Conservation (phyloP, 1,140 invertebrate genomes). For the Periplaneta americana region DNA sequence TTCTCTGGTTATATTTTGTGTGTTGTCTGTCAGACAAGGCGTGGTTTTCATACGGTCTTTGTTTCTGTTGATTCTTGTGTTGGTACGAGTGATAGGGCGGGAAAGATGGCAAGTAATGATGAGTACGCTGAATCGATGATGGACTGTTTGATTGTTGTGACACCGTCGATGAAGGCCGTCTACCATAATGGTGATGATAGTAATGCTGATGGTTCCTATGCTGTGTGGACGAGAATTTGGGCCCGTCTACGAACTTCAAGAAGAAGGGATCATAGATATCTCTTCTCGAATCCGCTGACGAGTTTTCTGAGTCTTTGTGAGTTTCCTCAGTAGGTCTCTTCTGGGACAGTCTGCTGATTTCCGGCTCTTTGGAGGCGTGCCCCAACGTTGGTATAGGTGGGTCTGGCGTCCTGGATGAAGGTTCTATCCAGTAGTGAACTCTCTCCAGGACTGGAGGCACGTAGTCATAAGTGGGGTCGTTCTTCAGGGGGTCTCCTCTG, state of each 20-base stretch:
- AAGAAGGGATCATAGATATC: slow-evolving; percentile 39
- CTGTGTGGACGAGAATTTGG: slow-evolving; percentile 34
- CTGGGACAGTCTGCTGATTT: neutral
- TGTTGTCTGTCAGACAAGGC: neutral
- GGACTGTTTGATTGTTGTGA: slow-evolving; percentile 26
- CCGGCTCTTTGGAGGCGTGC: neutral
- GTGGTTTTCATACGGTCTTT: neutral
- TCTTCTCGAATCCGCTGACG: slow-evolving; percentile 32
- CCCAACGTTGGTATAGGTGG: neutral
- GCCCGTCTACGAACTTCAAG: slow-evolving; percentile 43
- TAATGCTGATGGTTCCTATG: slow-evolving; percentile 29
- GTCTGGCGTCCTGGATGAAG: slow-evolving; percentile 1
- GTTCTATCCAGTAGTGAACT: slow-evolving; percentile 61
- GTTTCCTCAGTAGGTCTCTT: neutral
- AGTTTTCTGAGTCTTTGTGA: slow-evolving; percentile 2
- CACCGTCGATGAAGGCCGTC: slow-evolving; percentile 27
- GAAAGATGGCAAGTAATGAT: too few species aligned
- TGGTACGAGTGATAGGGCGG: neutral
- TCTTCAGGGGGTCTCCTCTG: slow-evolving; percentile 67
- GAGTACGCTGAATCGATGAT: neutral
- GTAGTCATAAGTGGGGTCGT: slow-evolving; percentile 76
- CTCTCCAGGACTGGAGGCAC: slow-evolving; percentile 67
- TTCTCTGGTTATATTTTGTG: neutral
- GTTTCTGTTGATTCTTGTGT: neutral
- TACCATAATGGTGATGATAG: slow-evolving; percentile 29